phyloP scores from a whole-genome alignment of 2,797 vertebrate genomes.

The Chelidonichthys spinosus region DNA sequence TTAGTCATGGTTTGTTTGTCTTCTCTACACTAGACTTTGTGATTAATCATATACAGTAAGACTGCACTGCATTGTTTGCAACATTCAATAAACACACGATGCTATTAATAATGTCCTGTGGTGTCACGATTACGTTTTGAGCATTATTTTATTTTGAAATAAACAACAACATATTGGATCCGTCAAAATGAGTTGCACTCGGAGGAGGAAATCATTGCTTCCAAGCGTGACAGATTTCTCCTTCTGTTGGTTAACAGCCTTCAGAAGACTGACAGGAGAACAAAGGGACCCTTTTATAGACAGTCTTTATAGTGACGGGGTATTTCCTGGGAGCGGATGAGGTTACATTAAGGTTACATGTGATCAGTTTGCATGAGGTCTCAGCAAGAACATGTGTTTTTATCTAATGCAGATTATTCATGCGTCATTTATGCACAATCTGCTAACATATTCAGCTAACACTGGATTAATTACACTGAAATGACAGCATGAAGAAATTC shows the following conservation, averaged over 20 bases:
- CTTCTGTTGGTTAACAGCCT: conserved; percentile 2
- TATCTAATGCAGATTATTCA: conserved; percentile 2
- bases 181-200: conserved; percentile 2
- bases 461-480: conserved; percentile 8
- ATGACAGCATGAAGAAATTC: background rate
- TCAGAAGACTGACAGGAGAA: conserved; percentile 49
- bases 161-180: background rate
- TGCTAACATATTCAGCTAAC: background rate
- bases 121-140: background rate
- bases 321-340: conserved; percentile 52
- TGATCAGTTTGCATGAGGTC: conserved; percentile 8
- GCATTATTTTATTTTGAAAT: background rate
- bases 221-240: conserved; percentile 26
- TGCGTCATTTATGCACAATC: background rate
- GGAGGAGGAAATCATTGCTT: conserved; percentile 27
- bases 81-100: background rate
- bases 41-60: conserved; percentile 2
- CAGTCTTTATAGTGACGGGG: conserved; percentile 45
- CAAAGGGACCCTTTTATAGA: conserved; percentile 16
- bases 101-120: background rate
- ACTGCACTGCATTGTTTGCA: background rate
- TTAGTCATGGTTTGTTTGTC: conserved; percentile 38
- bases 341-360: conserved; percentile 14
- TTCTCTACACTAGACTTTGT: conserved; percentile 21
- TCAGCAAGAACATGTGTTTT: conserved; percentile 12